Evolutionary conservation across 2,113 vertebrate species (phyloP).

Genomic region (Campylomormyrus tamandua): DNA sequence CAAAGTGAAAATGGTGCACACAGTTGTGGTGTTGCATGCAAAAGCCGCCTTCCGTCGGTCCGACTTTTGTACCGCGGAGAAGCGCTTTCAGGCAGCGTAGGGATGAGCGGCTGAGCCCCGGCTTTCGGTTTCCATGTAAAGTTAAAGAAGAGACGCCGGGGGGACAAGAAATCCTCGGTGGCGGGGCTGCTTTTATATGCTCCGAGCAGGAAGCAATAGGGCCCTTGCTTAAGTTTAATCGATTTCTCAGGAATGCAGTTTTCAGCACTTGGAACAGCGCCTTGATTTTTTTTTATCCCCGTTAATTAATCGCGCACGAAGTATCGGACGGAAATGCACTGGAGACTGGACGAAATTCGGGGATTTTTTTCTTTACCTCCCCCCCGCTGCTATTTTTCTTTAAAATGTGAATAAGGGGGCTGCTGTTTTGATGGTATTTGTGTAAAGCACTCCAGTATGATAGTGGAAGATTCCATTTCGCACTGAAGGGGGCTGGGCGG

Average conservation of each 20-base stretch:
- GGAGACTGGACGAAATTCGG: not conserved
- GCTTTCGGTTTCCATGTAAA: constrained; percentile 13
- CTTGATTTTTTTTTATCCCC: constrained; percentile 29
- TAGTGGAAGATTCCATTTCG: constrained; percentile 99
- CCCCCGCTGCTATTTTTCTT: not conserved
- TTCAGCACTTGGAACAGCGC: constrained; percentile 63
- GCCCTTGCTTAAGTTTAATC: constrained; percentile 33
- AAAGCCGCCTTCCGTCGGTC: not conserved
- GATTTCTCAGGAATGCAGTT: constrained; percentile 58
- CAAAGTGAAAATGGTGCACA: not conserved
- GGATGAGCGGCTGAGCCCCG: not conserved
- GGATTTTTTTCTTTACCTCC: not conserved
- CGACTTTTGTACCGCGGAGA: constrained; percentile 55
- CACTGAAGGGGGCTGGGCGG: constrained; percentile 52
- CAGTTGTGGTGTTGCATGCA: not conserved
- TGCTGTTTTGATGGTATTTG: constrained; percentile 37
- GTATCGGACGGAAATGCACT: constrained; percentile 13
- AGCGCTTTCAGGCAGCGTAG: constrained; percentile 45
- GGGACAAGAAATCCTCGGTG: not conserved
- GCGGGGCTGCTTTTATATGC: not conserved
- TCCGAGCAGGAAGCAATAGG: not conserved
- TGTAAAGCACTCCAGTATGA: constrained; percentile 62
- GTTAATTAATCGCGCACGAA: constrained; percentile 16
- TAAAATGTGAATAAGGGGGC: not conserved
- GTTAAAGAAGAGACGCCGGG: constrained; percentile 7